Evolutionary conservation across 2,888 invertebrate species (phyloP).

Genomic region (Chydorus sphaericus): DNA sequence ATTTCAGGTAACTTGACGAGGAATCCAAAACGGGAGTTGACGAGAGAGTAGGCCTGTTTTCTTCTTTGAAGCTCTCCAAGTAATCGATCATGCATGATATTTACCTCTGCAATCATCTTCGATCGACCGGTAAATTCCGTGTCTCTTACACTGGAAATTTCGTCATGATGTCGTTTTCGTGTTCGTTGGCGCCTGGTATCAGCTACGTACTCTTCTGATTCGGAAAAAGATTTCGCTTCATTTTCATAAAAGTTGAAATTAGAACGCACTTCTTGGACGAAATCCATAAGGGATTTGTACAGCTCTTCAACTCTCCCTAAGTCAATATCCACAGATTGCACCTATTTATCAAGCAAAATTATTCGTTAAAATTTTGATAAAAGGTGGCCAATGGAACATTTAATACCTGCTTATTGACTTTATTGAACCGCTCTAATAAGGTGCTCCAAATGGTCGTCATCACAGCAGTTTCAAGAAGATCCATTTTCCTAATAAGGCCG

Average conservation of each 20-base stretch:
- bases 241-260: neutral
- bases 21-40: no score
- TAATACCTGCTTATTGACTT: neutral
- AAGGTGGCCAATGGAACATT: no score
- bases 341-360: no score
- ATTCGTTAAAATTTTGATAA: no score
- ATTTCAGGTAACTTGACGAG: no score
- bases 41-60: no score
- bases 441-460: constrained; percentile 1
- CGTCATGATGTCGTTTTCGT: neutral
- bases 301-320: neutral
- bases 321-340: neutral
- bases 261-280: neutral
- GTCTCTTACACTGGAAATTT: neutral
- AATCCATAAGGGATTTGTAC: neutral
- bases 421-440: neutral
- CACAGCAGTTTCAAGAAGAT: constrained; percentile 1
- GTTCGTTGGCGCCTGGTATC: neutral
- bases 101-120: neutral
- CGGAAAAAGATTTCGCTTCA: neutral
- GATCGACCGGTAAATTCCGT: neutral
- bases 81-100: no score
- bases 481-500: neutral
- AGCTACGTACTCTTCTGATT: neutral
- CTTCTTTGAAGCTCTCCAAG: no score